phyloP scores from a whole-genome alignment of 30 jellyfish, hydroid and myxozoan species.

The Turritopsis rubra region DNA sequence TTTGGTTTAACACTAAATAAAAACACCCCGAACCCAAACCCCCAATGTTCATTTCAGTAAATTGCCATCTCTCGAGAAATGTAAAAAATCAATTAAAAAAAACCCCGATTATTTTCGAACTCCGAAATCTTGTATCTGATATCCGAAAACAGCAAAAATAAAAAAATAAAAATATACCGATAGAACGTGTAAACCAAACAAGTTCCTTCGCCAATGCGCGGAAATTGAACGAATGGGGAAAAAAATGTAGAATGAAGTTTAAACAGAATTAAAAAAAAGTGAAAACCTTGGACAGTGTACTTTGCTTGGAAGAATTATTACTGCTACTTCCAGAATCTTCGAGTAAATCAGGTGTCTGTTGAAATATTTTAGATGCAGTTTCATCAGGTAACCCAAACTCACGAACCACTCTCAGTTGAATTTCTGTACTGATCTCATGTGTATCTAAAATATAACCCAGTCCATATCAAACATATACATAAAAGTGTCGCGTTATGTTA shows the following conservation, averaged over 20 bases:
- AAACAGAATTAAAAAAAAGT: neutral
- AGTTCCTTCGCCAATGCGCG: no score
- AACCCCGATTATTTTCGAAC: no score
- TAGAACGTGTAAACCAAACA: no score
- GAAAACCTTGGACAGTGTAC: constrained; percentile 86
- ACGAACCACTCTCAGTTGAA: constrained; percentile 84
- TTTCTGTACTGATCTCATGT: constrained; percentile 47
- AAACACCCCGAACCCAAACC: no score
- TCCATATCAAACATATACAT: neutral
- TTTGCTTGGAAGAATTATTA: constrained; percentile 62
- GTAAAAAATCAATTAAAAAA: no score
- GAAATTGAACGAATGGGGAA: neutral
- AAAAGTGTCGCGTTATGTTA: neutral
- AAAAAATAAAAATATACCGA: no score
- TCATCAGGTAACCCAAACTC: constrained; percentile 87
- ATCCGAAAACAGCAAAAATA: no score
- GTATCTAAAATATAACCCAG: constrained; percentile 29
- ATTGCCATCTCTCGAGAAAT: no score
- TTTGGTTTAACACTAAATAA: no score
- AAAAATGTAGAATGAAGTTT: neutral
- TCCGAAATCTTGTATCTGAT: no score
- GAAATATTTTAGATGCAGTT: constrained; percentile 62
- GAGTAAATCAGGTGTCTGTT: constrained; percentile 85
- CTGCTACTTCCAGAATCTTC: constrained; percentile 78
- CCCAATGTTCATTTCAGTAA: no score